phyloP scores from a whole-genome alignment of 2,797 vertebrate species.

The Sebastes wilsoni region DNA sequence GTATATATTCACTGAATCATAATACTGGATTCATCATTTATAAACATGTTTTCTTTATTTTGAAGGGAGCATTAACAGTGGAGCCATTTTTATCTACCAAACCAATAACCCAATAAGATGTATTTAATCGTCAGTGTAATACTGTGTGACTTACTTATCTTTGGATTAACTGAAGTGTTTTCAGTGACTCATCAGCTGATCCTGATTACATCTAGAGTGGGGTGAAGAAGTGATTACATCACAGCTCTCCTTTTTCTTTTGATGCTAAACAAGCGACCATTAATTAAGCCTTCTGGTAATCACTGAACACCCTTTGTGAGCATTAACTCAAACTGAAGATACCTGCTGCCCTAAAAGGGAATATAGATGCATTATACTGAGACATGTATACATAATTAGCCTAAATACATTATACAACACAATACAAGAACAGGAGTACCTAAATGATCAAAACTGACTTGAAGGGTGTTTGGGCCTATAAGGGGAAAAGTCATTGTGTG shows the following conservation, averaged over 20 bases:
- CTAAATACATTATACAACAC: background rate
- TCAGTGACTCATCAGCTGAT: slow-evolving; percentile 12
- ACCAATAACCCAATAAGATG: slow-evolving; percentile 2
- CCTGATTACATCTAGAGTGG: slow-evolving; percentile 28
- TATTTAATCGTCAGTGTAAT: background rate
- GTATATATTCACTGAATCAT: background rate
- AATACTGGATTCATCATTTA: background rate
- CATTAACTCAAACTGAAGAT: background rate
- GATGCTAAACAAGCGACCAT: background rate
- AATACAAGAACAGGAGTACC: background rate
- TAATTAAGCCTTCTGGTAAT: background rate
- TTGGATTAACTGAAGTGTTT: background rate
- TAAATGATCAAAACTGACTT: background rate
- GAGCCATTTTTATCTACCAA: background rate
- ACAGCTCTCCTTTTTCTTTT: slow-evolving; percentile 2
- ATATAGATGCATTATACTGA: background rate
- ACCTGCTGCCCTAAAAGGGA: background rate
- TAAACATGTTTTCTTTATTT: background rate
- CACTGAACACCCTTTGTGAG: background rate
- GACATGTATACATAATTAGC: background rate
- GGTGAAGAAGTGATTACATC: slow-evolving; percentile 27
- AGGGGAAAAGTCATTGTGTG: background rate
- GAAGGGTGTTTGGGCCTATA: background rate
- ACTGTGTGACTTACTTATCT: background rate
- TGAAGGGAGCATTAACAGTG: background rate